phyloP scores from a whole-genome alignment of 2,113 vertebrate genomes.

The Alaudala cheleensis region DNA sequence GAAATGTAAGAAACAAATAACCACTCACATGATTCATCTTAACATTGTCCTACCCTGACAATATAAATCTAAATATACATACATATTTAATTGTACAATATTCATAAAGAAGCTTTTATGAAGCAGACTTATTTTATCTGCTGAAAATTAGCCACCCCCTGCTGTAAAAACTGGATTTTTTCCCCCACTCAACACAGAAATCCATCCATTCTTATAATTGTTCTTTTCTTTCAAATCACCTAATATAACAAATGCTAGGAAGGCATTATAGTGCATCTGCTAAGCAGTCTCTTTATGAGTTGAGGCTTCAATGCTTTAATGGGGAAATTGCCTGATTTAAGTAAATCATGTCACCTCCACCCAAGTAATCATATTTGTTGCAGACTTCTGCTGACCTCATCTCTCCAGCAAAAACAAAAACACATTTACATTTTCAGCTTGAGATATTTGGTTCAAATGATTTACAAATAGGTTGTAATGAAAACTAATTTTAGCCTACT shows the following conservation, averaged over 20 bases:
- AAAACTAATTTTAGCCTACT: conserved; percentile 51
- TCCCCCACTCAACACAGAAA: conserved; percentile 31
- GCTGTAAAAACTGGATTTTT: conserved; percentile 49
- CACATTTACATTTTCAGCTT: conserved; percentile 57
- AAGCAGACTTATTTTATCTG: conserved; percentile 32
- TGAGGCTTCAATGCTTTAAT: conserved; percentile 56
- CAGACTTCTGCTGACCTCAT: conserved; percentile 65
- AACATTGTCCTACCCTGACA: not conserved
- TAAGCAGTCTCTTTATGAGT: conserved; percentile 61
- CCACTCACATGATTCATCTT: conserved; percentile 1
- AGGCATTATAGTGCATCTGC: conserved; percentile 54
- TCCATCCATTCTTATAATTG: conserved; percentile 67
- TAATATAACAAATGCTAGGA: conserved; percentile 55
- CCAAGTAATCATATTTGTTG: conserved; percentile 62
- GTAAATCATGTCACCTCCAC: conserved; percentile 68
- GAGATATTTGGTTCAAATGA: conserved; percentile 51
- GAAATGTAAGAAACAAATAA: not conserved
- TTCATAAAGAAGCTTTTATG: conserved; percentile 26
- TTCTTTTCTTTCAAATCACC: conserved; percentile 69
- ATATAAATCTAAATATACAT: conserved; percentile 4
- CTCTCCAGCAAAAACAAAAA: conserved; percentile 63
- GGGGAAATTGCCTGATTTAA: conserved; percentile 67
- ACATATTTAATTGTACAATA: conserved; percentile 41
- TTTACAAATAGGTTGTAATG: conserved; percentile 57
- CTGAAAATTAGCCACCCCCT: conserved; percentile 60